These are phyloP conservation scores for Hydrochoerus hydrochaeris DNA, from an alignment of 2,113 vertebrate species.

Conservation along the genomic window DNA sequence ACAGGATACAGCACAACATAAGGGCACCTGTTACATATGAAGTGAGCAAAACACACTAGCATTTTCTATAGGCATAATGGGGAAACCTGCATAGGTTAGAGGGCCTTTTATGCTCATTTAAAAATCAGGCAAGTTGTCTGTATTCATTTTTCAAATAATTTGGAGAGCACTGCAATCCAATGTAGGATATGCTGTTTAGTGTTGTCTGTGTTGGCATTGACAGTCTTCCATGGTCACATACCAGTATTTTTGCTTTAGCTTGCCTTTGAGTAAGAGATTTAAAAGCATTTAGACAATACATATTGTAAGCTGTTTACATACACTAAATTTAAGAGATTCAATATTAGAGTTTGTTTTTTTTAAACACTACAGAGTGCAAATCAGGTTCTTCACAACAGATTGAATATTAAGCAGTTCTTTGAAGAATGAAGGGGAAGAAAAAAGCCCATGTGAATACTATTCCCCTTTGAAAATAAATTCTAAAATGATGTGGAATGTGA, in stretches of 20 bases:
- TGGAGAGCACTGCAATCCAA: constrained; percentile 92
- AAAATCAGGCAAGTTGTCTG: constrained; percentile 88
- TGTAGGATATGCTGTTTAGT: constrained; percentile 94
- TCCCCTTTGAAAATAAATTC: constrained; percentile 90
- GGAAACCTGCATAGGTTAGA: constrained; percentile 93
- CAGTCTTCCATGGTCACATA: constrained; percentile 92
- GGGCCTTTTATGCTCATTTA: constrained; percentile 86
- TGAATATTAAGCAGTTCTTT: constrained; percentile 91
- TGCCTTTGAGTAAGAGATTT: constrained; percentile 94
- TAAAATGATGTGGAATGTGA: constrained; percentile 97
- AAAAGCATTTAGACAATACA: constrained; percentile 96
- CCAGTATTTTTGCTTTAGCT: constrained; percentile 88
- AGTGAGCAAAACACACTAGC: constrained; percentile 93
- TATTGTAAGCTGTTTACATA: constrained; percentile 95
- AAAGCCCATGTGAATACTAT: constrained; percentile 87
- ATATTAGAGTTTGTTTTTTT: constrained; percentile 92
- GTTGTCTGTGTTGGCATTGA: constrained; percentile 92
- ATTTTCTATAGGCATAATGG: constrained; percentile 90
- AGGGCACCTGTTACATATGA: constrained; percentile 91
- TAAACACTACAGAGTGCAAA: constrained; percentile 99
- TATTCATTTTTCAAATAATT: constrained; percentile 90
- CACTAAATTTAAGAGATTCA: constrained; percentile 93
- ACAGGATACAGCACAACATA: constrained; percentile 93
- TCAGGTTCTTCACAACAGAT: constrained; percentile 96
- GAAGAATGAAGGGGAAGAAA: constrained; percentile 64